A percentile compares a stretch with the other conserved stretches of the same genome.
Conservation (phyloP, 1,140 invertebrate genomes). For the Apocrypta bakeri region DNA sequence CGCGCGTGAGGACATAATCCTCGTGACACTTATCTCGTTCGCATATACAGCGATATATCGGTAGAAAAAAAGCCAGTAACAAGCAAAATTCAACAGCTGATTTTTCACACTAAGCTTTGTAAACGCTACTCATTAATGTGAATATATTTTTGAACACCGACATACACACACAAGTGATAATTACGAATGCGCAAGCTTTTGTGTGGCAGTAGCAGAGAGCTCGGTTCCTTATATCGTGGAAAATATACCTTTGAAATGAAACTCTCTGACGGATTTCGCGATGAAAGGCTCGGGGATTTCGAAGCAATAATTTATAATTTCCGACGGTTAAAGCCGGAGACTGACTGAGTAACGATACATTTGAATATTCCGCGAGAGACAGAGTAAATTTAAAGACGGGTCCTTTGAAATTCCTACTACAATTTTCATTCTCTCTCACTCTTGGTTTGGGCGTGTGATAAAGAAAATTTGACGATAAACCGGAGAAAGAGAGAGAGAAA, state of each 20-base stretch:
- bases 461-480: slow-evolving; percentile 47
- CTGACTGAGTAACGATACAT: slow-evolving; percentile 3
- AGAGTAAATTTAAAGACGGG: slow-evolving; percentile 42
- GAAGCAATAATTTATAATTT: slow-evolving; percentile 43
- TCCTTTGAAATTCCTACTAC: slow-evolving; percentile 49
- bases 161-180: background rate
- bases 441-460: slow-evolving; percentile 38
- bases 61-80: background rate
- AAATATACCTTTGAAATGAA: slow-evolving; percentile 11
- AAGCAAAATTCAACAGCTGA: background rate
- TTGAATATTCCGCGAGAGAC: slow-evolving; percentile 14
- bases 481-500: background rate
- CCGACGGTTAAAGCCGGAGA: slow-evolving; percentile 8
- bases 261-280: background rate
- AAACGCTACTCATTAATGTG: background rate
- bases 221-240: background rate
- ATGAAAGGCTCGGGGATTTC: slow-evolving; percentile 26
- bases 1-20: background rate
- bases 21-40: background rate
- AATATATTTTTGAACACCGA: background rate
- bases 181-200: background rate
- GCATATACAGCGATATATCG: background rate
- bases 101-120: background rate
- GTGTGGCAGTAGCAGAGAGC: background rate
- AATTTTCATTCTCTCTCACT: slow-evolving; percentile 22